A percentile compares a stretch with the other conserved stretches of the same genome.
Conservation (phyloP, 2,797 vertebrate species). For the Lemur catta region DNA sequence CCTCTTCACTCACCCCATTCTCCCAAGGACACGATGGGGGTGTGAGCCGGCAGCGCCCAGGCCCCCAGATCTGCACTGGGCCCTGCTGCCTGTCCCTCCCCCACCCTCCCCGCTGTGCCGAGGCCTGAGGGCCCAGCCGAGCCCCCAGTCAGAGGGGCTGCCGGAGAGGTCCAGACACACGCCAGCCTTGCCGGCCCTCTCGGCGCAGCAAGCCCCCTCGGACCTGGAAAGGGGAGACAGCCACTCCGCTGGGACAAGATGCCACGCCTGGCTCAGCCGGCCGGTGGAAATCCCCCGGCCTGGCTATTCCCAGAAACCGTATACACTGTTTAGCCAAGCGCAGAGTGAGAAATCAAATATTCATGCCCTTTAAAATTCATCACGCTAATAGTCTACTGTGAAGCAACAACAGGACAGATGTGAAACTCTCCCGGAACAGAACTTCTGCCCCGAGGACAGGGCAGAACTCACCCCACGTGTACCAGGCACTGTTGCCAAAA, state of each 20-base stretch:
- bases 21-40: background rate
- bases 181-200: background rate
- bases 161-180: background rate
- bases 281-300: background rate
- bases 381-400: background rate
- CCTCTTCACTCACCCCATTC: background rate
- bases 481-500: background rate
- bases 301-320: background rate
- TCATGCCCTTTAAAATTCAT: slow-evolving; percentile 22
- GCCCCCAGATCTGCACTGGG: too few relatives aligned
- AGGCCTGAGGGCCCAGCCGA: background rate
- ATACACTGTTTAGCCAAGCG: background rate
- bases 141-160: background rate
- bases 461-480: too few relatives aligned
- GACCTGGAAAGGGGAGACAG: background rate
- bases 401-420: background rate
- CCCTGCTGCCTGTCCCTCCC: fast-evolving
- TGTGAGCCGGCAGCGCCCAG: background rate
- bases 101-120: background rate
- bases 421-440: background rate
- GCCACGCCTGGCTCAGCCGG: background rate
- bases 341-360: slow-evolving; percentile 44
- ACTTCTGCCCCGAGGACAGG: background rate
- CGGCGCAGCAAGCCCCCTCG: too few relatives aligned
- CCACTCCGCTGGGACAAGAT: background rate